Evolutionary conservation across 64 coral and sea anemone species (phyloP).

Genomic region (Porites australiensis): DNA sequence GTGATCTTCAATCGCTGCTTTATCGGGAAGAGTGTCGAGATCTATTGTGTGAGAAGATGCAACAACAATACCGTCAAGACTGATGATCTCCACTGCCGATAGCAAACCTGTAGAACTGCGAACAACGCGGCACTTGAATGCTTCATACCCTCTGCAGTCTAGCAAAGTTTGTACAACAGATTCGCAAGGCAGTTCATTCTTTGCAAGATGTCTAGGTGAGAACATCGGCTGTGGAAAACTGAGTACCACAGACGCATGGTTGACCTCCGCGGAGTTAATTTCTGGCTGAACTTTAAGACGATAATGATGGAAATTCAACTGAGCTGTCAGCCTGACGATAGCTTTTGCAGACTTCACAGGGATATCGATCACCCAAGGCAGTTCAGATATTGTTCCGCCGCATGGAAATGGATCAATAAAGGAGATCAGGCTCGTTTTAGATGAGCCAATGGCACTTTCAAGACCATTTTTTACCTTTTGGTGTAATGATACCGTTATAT

Average conservation of each 20-base stretch:
- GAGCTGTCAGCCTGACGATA: not conserved
- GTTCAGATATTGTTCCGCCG: not conserved
- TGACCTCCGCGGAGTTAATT: not conserved
- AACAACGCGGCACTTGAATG: slow-evolving; percentile 51
- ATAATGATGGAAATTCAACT: slow-evolving; percentile 2
- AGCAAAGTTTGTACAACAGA: slow-evolving; percentile 1
- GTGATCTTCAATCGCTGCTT: not conserved
- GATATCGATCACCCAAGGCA: not conserved
- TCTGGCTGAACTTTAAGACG: not conserved
- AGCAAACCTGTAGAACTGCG: slow-evolving; percentile 1
- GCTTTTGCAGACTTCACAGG: not conserved
- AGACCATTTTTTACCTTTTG: not conserved
- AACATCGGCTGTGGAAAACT: slow-evolving; percentile 29
- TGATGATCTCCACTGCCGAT: slow-evolving; percentile 47
- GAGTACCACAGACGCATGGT: not conserved
- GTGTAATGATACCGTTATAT: not conserved
- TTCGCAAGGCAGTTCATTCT: not conserved
- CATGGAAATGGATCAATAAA: not conserved
- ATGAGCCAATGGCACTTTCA: slow-evolving; percentile 10
- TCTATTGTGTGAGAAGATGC: slow-evolving; percentile 12
- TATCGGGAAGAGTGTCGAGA: slow-evolving; percentile 20
- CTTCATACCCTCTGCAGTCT: slow-evolving; percentile 22
- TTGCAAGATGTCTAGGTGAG: not conserved
- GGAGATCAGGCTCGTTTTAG: not conserved
- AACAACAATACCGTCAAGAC: not conserved